Conservation (phyloP, 1,140 invertebrate genomes). For the Cherax quadricarinatus region DNA sequence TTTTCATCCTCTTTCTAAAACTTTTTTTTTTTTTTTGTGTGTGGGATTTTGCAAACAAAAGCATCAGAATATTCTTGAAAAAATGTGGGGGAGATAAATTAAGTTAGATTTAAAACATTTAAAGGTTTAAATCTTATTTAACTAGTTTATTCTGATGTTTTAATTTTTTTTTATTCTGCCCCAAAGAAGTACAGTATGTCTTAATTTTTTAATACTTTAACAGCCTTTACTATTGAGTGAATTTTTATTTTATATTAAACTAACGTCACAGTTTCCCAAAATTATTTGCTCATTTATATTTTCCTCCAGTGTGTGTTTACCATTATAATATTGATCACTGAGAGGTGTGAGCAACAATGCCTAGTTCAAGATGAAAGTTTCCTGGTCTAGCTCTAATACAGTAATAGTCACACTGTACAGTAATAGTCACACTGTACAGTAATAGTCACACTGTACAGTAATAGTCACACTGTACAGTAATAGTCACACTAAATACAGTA, state of each 20-base stretch:
- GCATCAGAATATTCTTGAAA: constrained; percentile 3
- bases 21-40: background rate
- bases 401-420: background rate
- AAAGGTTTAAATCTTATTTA: background rate
- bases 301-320: background rate
- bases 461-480: no score
- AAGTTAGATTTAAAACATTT: no score
- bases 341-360: background rate
- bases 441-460: no score
- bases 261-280: background rate
- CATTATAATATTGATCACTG: background rate
- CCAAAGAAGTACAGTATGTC: no score
- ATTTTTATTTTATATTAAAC: background rate
- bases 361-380: background rate
- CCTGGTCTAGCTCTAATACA: background rate
- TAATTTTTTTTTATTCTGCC: background rate
- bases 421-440: no score
- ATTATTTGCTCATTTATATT: background rate
- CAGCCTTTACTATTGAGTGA: background rate
- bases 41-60: background rate
- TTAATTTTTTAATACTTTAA: background rate
- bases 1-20: background rate
- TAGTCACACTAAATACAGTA: no score
- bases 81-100: no score
- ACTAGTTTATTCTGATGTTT: constrained; percentile 2